Evolutionary conservation across 2,888 invertebrate species (phyloP), one percentile per base, ranked within the genome.

Genomic region (Idaea biselata): DNA sequence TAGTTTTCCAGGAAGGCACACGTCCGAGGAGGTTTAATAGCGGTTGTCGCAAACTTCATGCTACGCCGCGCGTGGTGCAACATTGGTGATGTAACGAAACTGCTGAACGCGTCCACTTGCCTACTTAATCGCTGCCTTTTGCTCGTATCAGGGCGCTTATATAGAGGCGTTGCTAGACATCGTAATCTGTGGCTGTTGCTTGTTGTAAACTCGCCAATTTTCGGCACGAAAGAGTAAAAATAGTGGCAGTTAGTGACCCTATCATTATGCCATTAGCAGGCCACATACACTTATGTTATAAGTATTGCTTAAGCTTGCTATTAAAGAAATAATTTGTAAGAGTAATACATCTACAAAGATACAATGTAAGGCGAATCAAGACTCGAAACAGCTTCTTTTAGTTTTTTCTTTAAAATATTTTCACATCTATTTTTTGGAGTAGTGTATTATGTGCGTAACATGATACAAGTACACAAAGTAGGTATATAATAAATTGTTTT

Each of bases 31-130:
- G 73, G 75, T 72, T 67, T 77, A 81, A 75, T 77, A 79, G 72
- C 75, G 16, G 60, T 61, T 71, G 71, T 71, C 65, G 71, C 69
- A 71, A 71, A 63, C 68, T 80, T 81, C 79, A 79, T 77, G 81
- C 69, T 78, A 74, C 76, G 73, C 61, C 71, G 77, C 67, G 66
- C 72, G 68, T 79, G 78, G 80, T 79, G 85, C 82, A 81, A 81
- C 73, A 61, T 18, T 44, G 18, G 63, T 86, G 82, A 87, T 68
- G 86, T 85, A 86, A 87, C 70, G 18, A 59, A 14, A 44, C 8
- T 11, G 32, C 32, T 44, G 25, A 66, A 70, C 67, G 69, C 72
- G 61, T 55, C 64, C 62, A 64, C 66, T 66, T 58, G 67, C 68
- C 65, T 68, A 67, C 63, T 67, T 44, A 44, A 44, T 44, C 44